phyloP scores from a whole-genome alignment of 2,113 vertebrate species.

The Menura novaehollandiae region DNA sequence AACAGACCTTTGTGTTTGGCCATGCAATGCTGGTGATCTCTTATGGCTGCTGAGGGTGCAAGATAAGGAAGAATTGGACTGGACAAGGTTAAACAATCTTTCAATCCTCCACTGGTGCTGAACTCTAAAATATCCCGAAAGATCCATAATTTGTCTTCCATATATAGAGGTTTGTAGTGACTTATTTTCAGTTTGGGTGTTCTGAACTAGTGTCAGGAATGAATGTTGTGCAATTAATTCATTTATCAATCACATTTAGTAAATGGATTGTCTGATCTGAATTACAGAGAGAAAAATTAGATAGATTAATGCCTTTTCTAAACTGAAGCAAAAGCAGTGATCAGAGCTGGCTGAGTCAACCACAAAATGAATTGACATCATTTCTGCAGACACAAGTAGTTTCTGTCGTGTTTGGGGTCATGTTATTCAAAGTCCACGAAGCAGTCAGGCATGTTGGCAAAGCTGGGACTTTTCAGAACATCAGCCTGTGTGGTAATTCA shows the following conservation, averaged over 20 bases:
- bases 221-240: neutral
- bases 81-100: neutral
- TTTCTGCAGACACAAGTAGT: constrained; percentile 5
- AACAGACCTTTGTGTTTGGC: neutral
- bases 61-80: neutral
- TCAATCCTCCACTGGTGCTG: neutral
- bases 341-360: constrained; percentile 15
- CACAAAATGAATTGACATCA: neutral
- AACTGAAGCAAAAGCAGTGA: neutral
- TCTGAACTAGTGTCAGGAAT: neutral
- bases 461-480: neutral
- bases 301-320: constrained; percentile 22
- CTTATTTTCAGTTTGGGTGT: neutral
- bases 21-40: neutral
- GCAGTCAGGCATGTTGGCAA: neutral
- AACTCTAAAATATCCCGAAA: neutral
- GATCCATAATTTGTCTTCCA: neutral
- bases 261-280: constrained; percentile 18
- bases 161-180: neutral
- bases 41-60: neutral
- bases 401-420: neutral
- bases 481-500: neutral
- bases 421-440: neutral
- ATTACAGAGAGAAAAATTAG: constrained; percentile 13
- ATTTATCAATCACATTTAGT: constrained; percentile 13